Base-by-base conservation (phyloP, 2,888 invertebrate species). In the Drosophila quasianomalipes region DNA sequence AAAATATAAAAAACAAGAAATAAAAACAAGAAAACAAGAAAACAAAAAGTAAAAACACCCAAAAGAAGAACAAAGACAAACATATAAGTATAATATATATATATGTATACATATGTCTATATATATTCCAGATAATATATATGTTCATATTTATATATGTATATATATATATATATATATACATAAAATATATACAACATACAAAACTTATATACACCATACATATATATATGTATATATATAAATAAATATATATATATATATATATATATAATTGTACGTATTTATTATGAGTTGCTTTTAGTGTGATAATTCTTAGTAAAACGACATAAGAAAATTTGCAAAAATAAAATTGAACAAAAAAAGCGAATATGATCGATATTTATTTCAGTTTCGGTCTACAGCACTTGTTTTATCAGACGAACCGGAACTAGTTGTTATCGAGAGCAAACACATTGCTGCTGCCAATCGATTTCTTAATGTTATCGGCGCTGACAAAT, bases 281-380 rank as follows among this genome's bases (percentile, higher is more conserved):
- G 77, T 80, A 85, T 88, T 85, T 88, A 85, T 85, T 85, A 85
- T 85, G 88, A 88, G 85, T 85, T 85, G 85, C 85, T 85, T 85
- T 85, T 85, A 85, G 85, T 88, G 85, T 85, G 85, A 85, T 85
- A 85, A 88, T 80, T 73, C 85, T 80, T 85, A 87, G 80, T 82
- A 73, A 82, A 78, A 81, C 55, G 59, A 72, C 35, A 73, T 66
- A 76, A 79, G 70, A 70, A 82, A 67, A 70, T 61, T 79, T 78
- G 66, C 66, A 74, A 61, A 78, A 79, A 74, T 74, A 78, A 78
- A 79, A 68, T 80, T 67, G 61, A 78, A 64, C 59, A 61, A 44
- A 68, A 19, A 61, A 26, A 47, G 22, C 4, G 26, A 47, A 26
- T 9, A 26, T 26, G 2, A 4, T 16, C 7, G 2, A 26, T 9